Conservation (phyloP, 2,797 vertebrate species). For the Oreonectes daqikongensis region DNA sequence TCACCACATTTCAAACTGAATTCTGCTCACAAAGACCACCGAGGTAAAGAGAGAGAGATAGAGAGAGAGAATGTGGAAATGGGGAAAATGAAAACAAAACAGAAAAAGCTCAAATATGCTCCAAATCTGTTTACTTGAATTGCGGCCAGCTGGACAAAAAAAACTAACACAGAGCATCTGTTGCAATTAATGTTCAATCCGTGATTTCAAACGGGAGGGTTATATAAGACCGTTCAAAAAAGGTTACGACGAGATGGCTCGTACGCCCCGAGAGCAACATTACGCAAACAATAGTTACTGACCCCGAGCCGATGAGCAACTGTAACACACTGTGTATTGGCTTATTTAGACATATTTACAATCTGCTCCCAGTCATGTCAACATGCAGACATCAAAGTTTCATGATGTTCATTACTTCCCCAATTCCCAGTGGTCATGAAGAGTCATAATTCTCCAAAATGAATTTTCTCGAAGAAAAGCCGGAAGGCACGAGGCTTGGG, state of each 20-base stretch:
- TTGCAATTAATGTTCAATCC: conserved; percentile 35
- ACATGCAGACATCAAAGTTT: conserved; percentile 30
- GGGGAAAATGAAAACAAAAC: background rate
- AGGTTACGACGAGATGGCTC: conserved; percentile 16
- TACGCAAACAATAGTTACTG: conserved; percentile 35
- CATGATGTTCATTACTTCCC: conserved; percentile 29
- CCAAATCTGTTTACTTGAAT: conserved; percentile 14
- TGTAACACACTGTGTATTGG: conserved; percentile 43
- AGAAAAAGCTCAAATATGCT: conserved; percentile 4
- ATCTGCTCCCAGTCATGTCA: conserved; percentile 27
- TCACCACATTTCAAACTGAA: conserved; percentile 41
- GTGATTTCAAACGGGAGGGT: conserved; percentile 10
- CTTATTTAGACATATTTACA: conserved; percentile 43
- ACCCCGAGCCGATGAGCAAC: conserved; percentile 25
- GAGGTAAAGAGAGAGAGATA: conserved; percentile 23
- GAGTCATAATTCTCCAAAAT: conserved; percentile 42
- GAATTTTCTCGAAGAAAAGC: background rate
- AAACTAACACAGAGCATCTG: conserved; percentile 24
- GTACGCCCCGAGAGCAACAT: conserved; percentile 6
- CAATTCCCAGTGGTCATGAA: conserved; percentile 30
- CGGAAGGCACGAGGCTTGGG: conserved; percentile 8
- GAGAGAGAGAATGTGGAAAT: background rate
- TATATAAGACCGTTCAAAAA: conserved; percentile 39
- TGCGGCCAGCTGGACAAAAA: conserved; percentile 33
- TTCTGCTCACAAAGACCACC: conserved; percentile 5